A percentile compares a stretch with the other conserved stretches of the same genome.
Conservation (phyloP, 2,113 vertebrate genomes). For the Stercorarius parasiticus region DNA sequence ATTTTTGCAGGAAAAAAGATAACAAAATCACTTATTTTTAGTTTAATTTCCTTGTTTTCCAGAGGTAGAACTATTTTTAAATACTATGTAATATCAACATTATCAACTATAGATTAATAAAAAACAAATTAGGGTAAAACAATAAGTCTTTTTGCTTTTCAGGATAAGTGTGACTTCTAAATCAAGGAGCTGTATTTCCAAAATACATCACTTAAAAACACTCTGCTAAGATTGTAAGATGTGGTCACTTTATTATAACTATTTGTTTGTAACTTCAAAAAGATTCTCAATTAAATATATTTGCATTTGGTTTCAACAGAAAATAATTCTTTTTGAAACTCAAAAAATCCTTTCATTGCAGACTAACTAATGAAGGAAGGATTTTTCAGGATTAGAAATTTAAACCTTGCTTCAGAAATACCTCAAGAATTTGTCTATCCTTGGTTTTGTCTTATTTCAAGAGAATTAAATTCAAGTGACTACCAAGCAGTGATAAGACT, state of each 20-base stretch:
- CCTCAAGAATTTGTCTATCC: neutral
- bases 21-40: slow-evolving; percentile 47
- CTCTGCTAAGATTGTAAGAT: neutral
- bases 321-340: neutral
- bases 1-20: slow-evolving; percentile 51
- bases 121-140: slow-evolving; percentile 18
- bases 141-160: neutral
- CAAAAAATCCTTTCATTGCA: neutral
- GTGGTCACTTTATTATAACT: neutral
- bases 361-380: neutral
- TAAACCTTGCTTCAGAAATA: neutral
- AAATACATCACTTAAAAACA: neutral
- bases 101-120: slow-evolving; percentile 16
- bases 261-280: neutral
- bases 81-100: neutral
- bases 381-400: neutral
- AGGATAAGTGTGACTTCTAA: neutral
- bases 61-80: slow-evolving; percentile 37
- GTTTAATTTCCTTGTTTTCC: slow-evolving; percentile 60
- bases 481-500: neutral
- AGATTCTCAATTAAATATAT: neutral
- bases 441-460: neutral
- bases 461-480: neutral
- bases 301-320: neutral
- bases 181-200: neutral